Evolutionary conservation across 1,140 invertebrate genomes (phyloP).

Genomic region (Mesaphorura yosii): DNA sequence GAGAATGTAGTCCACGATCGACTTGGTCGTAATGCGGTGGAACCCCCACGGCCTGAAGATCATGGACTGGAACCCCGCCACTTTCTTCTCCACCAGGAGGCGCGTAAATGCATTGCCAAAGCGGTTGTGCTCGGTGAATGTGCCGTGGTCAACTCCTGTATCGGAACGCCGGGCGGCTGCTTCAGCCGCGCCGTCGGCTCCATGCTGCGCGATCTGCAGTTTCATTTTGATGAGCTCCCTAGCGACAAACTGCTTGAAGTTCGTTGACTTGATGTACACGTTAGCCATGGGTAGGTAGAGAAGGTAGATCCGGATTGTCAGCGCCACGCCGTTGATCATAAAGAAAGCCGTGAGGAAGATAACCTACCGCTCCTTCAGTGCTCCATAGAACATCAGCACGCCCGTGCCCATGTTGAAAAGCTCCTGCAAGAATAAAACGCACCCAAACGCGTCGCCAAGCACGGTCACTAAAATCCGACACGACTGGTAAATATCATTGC

Average conservation of each 20-base stretch:
- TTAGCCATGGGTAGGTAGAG: constrained; percentile 2
- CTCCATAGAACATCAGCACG: neutral
- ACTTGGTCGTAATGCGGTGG: neutral
- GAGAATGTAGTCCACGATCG: constrained; percentile 4
- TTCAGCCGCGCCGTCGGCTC: no score
- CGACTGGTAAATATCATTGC: neutral
- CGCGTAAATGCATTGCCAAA: no score
- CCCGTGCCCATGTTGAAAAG: neutral
- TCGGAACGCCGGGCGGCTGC: no score
- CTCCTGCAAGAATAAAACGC: constrained; percentile 1
- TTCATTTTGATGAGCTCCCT: no score
- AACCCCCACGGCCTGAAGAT: neutral
- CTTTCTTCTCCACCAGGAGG: neutral
- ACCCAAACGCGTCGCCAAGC: neutral
- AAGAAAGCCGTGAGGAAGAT: neutral
- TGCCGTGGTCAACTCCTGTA: no score
- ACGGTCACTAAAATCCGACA: neutral
- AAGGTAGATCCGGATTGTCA: constrained; percentile 3
- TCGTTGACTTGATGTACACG: neutral
- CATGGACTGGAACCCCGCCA: neutral
- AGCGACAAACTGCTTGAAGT: neutral
- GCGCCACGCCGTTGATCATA: neutral
- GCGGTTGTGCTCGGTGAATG: no score
- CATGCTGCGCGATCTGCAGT: no score
- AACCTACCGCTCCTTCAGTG: neutral